phyloP scores from a whole-genome alignment of 2,888 invertebrate species.

The Hoplodrina ambigua region DNA sequence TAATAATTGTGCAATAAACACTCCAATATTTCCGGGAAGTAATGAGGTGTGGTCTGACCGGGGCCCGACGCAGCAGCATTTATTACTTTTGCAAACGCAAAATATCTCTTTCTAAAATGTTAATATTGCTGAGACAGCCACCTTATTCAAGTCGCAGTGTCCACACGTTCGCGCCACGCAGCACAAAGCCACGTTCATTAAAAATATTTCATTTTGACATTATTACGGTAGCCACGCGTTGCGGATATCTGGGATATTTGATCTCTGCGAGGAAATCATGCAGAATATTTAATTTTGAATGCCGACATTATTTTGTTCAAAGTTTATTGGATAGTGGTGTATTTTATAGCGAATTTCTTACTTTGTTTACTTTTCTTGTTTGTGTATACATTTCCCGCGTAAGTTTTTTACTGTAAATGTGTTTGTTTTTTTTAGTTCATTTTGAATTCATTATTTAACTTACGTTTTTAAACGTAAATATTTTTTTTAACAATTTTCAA shows the following conservation, averaged over 20 bases:
- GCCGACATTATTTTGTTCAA: slow-evolving; percentile 32
- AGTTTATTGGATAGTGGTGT: slow-evolving; percentile 24
- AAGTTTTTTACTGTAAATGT: neutral
- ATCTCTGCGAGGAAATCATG: slow-evolving; percentile 56
- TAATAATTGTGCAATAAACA: neutral
- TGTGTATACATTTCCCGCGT: neutral
- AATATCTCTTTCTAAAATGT: slow-evolving; percentile 44
- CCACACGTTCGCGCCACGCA: slow-evolving; percentile 53
- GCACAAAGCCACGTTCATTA: slow-evolving; percentile 64
- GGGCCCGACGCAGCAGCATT: slow-evolving; percentile 15
- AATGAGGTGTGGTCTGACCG: slow-evolving; percentile 6
- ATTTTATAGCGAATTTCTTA: slow-evolving; percentile 13
- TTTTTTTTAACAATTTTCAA: no score
- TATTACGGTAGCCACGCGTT: slow-evolving; percentile 58
- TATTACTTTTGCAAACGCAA: slow-evolving; percentile 13
- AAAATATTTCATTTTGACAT: slow-evolving; percentile 69
- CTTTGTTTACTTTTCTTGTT: slow-evolving; percentile 1
- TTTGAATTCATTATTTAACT: neutral
- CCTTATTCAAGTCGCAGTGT: slow-evolving; percentile 55
- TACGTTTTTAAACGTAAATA: neutral
- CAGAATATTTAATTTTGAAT: slow-evolving; percentile 55
- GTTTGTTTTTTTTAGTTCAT: neutral
- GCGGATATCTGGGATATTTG: slow-evolving; percentile 59
- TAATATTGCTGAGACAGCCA: slow-evolving; percentile 62
- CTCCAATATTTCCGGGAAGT: neutral